A percentile compares a stretch with the other conserved stretches of the same genome.
phyloP scores from a whole-genome alignment of 2,797 vertebrate species.

The Picus viridis region DNA sequence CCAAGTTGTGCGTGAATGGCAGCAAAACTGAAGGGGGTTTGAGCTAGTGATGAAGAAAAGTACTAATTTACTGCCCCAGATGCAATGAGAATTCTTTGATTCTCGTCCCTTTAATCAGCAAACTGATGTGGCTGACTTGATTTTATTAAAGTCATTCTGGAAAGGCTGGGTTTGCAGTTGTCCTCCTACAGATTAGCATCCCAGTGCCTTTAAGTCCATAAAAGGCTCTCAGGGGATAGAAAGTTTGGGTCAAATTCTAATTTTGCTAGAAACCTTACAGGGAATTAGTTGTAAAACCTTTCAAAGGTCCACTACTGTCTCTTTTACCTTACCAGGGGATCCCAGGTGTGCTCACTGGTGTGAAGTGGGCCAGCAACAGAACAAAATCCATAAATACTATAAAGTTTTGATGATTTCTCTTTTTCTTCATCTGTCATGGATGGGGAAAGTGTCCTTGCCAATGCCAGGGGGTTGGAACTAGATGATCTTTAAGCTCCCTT shows the following conservation, averaged over 20 bases:
- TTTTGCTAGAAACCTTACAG: background rate
- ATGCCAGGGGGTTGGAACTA: too few species aligned
- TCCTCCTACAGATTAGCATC: background rate
- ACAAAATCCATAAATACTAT: background rate
- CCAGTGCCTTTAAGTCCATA: background rate
- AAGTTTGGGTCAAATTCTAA: background rate
- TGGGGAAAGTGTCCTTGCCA: background rate
- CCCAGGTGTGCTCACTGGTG: background rate
- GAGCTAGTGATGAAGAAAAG: background rate
- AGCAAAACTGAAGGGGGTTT: background rate
- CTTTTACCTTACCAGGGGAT: background rate
- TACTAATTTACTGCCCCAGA: background rate
- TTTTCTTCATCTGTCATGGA: background rate
- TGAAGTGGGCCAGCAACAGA: background rate
- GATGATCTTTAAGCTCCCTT: too few species aligned
- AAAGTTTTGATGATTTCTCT: background rate
- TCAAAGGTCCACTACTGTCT: background rate
- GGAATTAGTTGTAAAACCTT: background rate
- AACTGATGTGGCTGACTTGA: background rate
- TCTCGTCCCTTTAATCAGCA: background rate
- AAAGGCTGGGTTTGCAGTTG: background rate
- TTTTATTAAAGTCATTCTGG: background rate
- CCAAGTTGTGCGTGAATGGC: background rate
- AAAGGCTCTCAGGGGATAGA: background rate
- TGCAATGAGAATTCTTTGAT: background rate